phyloP scores from a whole-genome alignment of 30 jellyfish, hydroid and myxozoan species.

The Cassiopea andromeda region DNA sequence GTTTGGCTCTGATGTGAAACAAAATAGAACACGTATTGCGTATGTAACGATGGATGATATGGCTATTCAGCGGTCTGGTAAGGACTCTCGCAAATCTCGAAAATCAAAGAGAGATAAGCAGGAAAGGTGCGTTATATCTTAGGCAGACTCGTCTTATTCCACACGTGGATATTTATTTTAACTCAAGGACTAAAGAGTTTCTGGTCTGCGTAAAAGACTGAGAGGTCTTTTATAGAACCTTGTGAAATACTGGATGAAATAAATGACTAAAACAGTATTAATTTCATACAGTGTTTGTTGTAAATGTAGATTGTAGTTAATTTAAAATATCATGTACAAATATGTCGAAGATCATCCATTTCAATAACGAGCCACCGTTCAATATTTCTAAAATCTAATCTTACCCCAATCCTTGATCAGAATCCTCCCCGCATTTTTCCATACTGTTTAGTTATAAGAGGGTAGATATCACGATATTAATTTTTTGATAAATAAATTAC shows the following conservation, averaged over 20 bases:
- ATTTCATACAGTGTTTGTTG: background rate
- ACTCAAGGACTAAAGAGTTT: background rate
- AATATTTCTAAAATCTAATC: no score
- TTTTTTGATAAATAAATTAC: no score
- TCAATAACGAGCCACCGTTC: background rate
- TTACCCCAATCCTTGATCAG: no score
- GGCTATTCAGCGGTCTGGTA: constrained; percentile 84
- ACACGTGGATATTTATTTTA: background rate
- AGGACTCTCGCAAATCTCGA: constrained; percentile 63
- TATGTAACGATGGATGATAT: constrained; percentile 96
- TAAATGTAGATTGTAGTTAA: constrained; percentile 10
- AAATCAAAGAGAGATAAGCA: constrained; percentile 73
- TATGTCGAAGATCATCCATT: background rate
- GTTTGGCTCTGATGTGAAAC: constrained; percentile 87
- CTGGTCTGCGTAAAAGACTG: background rate
- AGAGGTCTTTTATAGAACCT: background rate
- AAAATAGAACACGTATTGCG: constrained; percentile 82
- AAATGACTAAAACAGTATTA: background rate
- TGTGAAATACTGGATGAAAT: constrained; percentile 2
- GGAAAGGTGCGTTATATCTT: constrained; percentile 85
- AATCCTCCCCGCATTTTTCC: no score
- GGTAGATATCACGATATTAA: no score
- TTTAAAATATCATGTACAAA: background rate
- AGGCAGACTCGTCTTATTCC: background rate
- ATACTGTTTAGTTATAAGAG: no score